Evolutionary conservation across 2,113 vertebrate genomes (phyloP), one percentile per base, ranked within the genome.

Genomic region (Tautogolabrus adspersus): DNA sequence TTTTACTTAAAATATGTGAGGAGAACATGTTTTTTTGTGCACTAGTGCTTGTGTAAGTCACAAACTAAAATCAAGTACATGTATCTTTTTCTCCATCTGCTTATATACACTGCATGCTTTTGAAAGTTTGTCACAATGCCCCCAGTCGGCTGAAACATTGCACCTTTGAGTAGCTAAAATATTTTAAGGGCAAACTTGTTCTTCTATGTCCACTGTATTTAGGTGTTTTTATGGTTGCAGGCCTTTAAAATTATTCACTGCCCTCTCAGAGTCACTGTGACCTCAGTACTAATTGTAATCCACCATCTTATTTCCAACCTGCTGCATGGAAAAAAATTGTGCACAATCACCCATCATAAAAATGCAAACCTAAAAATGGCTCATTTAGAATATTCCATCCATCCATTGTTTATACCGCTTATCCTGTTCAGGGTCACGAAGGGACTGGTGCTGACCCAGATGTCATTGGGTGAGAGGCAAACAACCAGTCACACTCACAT

Each of bases 1-100:
- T 44, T 74, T 7, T 19, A 22, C 69, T 75, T 63, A 84, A 69
- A 60, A 23, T 63, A 66, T 65, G 51, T 74, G 58, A 52, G 2
- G 11, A 51, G 61, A 11, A 21, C 15, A 18, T 30, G 10, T 60
- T 52, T 8, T 18, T 73, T 47, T 61, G 19, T 44, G 37, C 19
- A 19, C 22, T 8, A 44, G 64, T 46, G 6, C 30, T 34, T 34
- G 30, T 6, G 4, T 34, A 34, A 34, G 0, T 34, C 5, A 34
- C 6, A 34, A 34, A 34, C 30, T 5, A 34, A 34, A 34, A 6
- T 34, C 5, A 34, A 34, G 30, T 6, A 34, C 3, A 11, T 10
- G 8, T 58, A 19, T 8, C 9, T 40, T 65, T 47, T 8, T 1
- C 26, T 44, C 34, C 12, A 5, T 18, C 16, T 67, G 47, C 47